Evolutionary conservation across 1,140 invertebrate species (phyloP).

Genomic region (Gonioctena quinquepunctata): DNA sequence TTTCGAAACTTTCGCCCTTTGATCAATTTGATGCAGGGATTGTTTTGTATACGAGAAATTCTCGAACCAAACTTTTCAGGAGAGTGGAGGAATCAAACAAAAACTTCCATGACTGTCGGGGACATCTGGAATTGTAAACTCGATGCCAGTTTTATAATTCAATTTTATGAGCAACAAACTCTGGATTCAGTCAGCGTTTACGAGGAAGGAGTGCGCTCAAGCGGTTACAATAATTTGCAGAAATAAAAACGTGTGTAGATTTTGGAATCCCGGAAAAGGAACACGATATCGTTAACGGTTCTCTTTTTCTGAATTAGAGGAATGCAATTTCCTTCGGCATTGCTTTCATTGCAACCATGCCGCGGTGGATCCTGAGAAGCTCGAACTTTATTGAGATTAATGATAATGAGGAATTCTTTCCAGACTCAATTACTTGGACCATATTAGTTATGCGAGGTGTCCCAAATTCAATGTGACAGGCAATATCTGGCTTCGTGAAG

Average conservation of each 20-base stretch:
- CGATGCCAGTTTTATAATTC: constrained; percentile 1
- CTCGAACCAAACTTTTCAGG: background rate
- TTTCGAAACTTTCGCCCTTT: too few species aligned
- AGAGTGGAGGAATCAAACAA: too few species aligned
- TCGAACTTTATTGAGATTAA: background rate
- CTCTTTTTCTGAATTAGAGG: background rate
- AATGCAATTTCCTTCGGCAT: background rate
- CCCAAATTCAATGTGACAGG: too few species aligned
- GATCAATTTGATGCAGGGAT: too few species aligned
- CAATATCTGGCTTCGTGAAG: too few species aligned
- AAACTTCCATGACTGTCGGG: background rate
- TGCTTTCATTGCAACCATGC: background rate
- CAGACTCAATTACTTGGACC: too few species aligned
- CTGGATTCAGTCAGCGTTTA: background rate
- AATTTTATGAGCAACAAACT: constrained; percentile 4
- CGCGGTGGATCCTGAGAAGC: background rate
- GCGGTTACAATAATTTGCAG: constrained; percentile 8
- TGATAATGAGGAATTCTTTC: too few species aligned
- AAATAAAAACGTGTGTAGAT: constrained; percentile 12
- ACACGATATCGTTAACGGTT: background rate
- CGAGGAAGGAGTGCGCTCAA: background rate
- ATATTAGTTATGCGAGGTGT: too few species aligned
- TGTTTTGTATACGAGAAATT: too few species aligned
- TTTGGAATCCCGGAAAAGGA: background rate
- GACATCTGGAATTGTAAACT: background rate